Conservation (phyloP, 2,888 invertebrate genomes). For the Drosophila affinis region DNA sequence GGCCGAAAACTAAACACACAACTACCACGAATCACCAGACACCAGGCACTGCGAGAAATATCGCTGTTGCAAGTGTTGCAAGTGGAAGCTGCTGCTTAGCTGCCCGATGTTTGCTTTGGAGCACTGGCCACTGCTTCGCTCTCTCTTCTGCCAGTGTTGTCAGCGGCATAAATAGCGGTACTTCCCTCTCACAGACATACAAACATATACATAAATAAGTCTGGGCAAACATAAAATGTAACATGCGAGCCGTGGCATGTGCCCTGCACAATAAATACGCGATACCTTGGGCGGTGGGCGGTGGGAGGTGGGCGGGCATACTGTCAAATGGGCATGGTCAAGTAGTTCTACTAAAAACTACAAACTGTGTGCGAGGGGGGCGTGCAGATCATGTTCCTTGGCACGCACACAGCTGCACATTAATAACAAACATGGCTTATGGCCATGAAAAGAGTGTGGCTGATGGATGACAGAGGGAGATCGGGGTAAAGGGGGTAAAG, state of each 20-base stretch:
- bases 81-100: neutral
- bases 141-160: conserved; percentile 13
- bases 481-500: conserved; percentile 4
- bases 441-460: conserved; percentile 46
- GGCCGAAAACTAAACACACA: conserved; percentile 67
- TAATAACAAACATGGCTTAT: conserved; percentile 62
- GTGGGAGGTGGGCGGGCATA: conserved; percentile 6
- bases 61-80: neutral
- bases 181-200: conserved; percentile 4
- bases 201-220: conserved; percentile 30
- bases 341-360: conserved; percentile 64
- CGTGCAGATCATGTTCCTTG: conserved; percentile 43
- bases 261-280: conserved; percentile 74
- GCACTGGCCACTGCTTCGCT: too few relatives aligned
- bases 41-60: conserved; percentile 12
- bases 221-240: conserved; percentile 65
- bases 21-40: conserved; percentile 47
- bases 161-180: conserved; percentile 61
- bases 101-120: too few relatives aligned
- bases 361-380: conserved; percentile 3
- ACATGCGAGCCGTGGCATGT: conserved; percentile 59
- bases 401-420: conserved; percentile 42
- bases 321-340: conserved; percentile 64
- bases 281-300: conserved; percentile 21
- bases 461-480: neutral